Conservation (phyloP, 2,888 invertebrate species). For the Calephelis perditalis region DNA sequence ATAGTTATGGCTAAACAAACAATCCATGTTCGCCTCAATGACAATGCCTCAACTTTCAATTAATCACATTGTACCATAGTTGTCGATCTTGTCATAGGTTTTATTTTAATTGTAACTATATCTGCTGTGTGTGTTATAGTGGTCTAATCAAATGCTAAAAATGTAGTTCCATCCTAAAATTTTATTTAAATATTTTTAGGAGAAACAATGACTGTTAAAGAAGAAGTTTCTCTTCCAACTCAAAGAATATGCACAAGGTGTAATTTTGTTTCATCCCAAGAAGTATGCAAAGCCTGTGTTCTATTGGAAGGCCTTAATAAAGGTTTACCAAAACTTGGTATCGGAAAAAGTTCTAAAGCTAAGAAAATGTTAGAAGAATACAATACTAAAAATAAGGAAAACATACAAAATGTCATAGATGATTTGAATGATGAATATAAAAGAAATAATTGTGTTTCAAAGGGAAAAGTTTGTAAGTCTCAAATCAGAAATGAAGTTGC, state of each 20-base stretch:
- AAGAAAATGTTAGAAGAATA: slow-evolving; percentile 81
- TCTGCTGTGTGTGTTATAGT: too few relatives aligned
- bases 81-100: too few relatives aligned
- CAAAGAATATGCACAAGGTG: slow-evolving; percentile 90
- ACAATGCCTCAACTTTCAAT: too few relatives aligned
- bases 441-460: slow-evolving; percentile 33
- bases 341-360: slow-evolving; percentile 91
- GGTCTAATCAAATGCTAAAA: too few relatives aligned
- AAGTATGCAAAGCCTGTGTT: slow-evolving; percentile 97
- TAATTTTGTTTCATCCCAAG: slow-evolving; percentile 94
- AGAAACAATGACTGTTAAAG: slow-evolving; percentile 90
- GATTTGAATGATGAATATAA: slow-evolving; percentile 44
- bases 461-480: slow-evolving; percentile 35
- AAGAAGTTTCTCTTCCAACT: slow-evolving; percentile 88
- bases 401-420: slow-evolving; percentile 37
- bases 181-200: slow-evolving; percentile 69
- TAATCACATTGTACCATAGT: too few relatives aligned
- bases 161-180: too few relatives aligned
- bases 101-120: too few relatives aligned
- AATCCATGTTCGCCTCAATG: too few relatives aligned
- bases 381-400: slow-evolving; percentile 41
- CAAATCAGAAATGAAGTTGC: slow-evolving; percentile 32
- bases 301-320: slow-evolving; percentile 96
- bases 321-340: slow-evolving; percentile 93
- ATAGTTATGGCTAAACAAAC: too few relatives aligned